Conservation (phyloP, 2,888 invertebrate species). For the Drosophila parthenogenetica region DNA sequence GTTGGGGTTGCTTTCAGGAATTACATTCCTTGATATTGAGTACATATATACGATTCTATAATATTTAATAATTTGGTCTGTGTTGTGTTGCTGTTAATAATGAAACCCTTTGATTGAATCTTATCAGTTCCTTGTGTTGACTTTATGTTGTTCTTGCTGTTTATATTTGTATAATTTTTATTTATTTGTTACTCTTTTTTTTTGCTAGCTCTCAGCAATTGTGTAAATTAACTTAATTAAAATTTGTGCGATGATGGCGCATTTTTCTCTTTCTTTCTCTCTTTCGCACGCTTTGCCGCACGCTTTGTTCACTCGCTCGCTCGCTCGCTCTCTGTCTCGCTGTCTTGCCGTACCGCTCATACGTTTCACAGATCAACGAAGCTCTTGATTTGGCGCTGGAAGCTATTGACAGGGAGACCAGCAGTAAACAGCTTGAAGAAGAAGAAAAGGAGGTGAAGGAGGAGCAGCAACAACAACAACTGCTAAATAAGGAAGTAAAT, state of each 20-base stretch:
- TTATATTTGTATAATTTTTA: conserved; percentile 21
- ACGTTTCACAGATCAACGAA: conserved; percentile 87
- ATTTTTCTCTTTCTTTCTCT: conserved; percentile 65
- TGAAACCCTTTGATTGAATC: conserved; percentile 33
- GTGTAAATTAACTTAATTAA: conserved; percentile 65
- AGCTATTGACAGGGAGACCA: conserved; percentile 86
- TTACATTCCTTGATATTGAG: conserved; percentile 3
- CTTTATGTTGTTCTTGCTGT: conserved; percentile 36
- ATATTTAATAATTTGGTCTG: conserved; percentile 15
- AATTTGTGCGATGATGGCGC: conserved; percentile 62
- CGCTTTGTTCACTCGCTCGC: conserved; percentile 55
- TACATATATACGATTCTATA: neutral
- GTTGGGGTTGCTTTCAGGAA: neutral
- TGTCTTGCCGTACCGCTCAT: conserved; percentile 29
- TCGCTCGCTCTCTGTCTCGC: conserved; percentile 45
- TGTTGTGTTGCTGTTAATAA: conserved; percentile 38
- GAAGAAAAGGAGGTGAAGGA: conserved; percentile 24
- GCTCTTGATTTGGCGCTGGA: conserved; percentile 88
- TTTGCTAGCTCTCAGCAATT: conserved; percentile 52
- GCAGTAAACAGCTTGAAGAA: conserved; percentile 43
- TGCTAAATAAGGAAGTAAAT: conserved; percentile 25
- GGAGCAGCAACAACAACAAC: conserved; percentile 6
- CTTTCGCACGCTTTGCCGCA: conserved; percentile 62
- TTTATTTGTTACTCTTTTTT: conserved; percentile 25
- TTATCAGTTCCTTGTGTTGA: conserved; percentile 30